Base-by-base conservation (phyloP, 2,113 vertebrate genomes). In the Pomatorhinus ruficollis region DNA sequence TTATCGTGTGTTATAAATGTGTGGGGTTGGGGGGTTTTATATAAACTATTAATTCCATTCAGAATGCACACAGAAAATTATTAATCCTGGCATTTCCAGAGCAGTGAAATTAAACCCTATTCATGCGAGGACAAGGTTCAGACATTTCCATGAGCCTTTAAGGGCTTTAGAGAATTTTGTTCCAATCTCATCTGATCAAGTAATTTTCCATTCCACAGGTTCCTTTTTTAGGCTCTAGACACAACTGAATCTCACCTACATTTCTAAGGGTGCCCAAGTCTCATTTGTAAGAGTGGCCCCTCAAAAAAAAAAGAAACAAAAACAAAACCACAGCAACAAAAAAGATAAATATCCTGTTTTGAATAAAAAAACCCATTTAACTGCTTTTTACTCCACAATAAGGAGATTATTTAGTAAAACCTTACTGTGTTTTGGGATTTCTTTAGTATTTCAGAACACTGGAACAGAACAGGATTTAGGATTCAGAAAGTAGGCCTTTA, bases 221-320 rank as follows among this genome's bases (percentile, higher is more conserved):
- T 54, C 9, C 11, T 16, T 49, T 54, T 54, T 63, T 28, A 64
- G 31, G 52, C 9, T 80, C 25, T 35, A 25, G 66, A 28, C 8
- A 10, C 44, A 61, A 35, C 25, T 74, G 37, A 74, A 40, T 45
- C 10, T 68, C 19, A 22, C 15, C 24, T 61, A 30, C 20, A 35
- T 80, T 89, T 88, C 35, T 54, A 70, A 40, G 6, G 11, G 19
- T 81, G 12, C 19, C 44, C 45, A 50, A 65, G 20, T 33, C 25
- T 25, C 16, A 9, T 25, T 40, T 40, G 35, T 12, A 22, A 63
- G 30, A 3, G 37, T 17, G 16, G 0, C 6, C 6, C 4, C 22
- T 40, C 12, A 27, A 16, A 44, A 63, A 50, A 25, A n/a, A 40
- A 40, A 22, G 22, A 40, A n/a, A 24, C 14, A 71, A 57, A 40